phyloP scores from a whole-genome alignment of 2,113 vertebrate species.

The Pelecanus crispus region DNA sequence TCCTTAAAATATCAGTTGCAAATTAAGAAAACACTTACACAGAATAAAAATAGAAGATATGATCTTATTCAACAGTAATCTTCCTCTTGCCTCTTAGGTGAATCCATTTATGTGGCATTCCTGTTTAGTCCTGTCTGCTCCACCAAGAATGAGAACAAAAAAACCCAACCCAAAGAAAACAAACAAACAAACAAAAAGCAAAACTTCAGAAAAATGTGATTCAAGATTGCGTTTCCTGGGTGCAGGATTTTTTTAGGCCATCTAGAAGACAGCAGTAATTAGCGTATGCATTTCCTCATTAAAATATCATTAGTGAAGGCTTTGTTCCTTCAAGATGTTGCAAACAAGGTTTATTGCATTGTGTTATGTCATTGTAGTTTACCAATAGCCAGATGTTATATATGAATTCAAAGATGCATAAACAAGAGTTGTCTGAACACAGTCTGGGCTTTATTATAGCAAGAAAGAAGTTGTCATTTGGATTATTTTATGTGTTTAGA shows the following conservation, averaged over 20 bases:
- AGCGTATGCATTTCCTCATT: conserved; percentile 68
- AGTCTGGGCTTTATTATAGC: not conserved
- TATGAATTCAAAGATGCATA: not conserved
- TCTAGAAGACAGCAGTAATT: conserved; percentile 63
- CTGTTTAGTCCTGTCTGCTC: not conserved
- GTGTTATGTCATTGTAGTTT: conserved; percentile 36
- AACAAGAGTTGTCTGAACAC: not conserved
- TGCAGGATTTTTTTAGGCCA: conserved; percentile 15
- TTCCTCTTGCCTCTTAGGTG: not conserved
- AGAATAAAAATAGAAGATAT: not conserved
- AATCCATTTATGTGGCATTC: not conserved
- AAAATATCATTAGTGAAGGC: conserved; percentile 70
- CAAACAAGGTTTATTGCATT: conserved; percentile 42
- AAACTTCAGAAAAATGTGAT: not conserved
- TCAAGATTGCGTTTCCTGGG: not conserved
- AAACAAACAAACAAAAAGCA: not conserved
- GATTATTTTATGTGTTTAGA: not conserved
- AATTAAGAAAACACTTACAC: not conserved
- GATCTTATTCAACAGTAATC: not conserved
- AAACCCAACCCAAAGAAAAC: not conserved
- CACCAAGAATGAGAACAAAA: not conserved
- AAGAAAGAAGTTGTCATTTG: not conserved
- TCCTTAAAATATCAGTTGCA: not conserved
- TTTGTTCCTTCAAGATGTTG: conserved; percentile 64
- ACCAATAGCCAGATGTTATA: conserved; percentile 25